Conservation (phyloP, 1,140 invertebrate genomes). For the Asobara japonica region DNA sequence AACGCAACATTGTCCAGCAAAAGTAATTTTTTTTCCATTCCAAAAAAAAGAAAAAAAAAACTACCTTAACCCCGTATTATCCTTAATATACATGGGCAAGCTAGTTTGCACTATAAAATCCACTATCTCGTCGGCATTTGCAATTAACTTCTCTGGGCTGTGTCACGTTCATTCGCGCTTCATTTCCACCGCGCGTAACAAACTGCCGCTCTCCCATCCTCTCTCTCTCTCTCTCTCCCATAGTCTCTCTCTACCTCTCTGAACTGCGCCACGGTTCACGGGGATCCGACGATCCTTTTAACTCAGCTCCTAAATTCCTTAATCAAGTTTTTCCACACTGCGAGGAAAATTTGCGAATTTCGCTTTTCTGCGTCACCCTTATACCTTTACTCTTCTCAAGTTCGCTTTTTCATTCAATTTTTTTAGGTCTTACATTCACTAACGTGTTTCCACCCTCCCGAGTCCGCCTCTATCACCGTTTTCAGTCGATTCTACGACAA, state of each 20-base stretch:
- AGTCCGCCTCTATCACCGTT: conserved; percentile 16
- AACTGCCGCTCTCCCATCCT: background rate
- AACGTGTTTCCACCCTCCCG: conserved; percentile 22
- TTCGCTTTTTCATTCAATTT: conserved; percentile 18
- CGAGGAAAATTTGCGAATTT: conserved; percentile 49
- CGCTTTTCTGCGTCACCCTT: conserved; percentile 25
- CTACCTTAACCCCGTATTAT: too few species aligned
- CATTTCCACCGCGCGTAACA: conserved; percentile 37
- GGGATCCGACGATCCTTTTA: conserved; percentile 34
- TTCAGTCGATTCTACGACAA: conserved; percentile 1
- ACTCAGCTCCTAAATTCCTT: conserved; percentile 58
- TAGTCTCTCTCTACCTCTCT: background rate
- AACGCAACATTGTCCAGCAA: too few species aligned
- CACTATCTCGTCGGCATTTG: conserved; percentile 35
- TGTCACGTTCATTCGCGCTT: conserved; percentile 40
- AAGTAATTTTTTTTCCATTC: too few species aligned
- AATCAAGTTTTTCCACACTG: conserved; percentile 60
- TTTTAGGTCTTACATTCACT: conserved; percentile 22
- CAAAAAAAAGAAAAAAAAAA: too few species aligned
- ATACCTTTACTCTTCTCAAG: conserved; percentile 13
- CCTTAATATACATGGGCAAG: conserved; percentile 1
- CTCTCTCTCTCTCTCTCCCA: background rate
- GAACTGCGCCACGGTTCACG: background rate
- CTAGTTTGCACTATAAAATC: conserved; percentile 38
- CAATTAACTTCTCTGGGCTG: conserved; percentile 41